Percentiles rank a stretch among this genome's conserved stretches.
phyloP scores from a whole-genome alignment of 2,113 vertebrate species.

The Promerops cafer region DNA sequence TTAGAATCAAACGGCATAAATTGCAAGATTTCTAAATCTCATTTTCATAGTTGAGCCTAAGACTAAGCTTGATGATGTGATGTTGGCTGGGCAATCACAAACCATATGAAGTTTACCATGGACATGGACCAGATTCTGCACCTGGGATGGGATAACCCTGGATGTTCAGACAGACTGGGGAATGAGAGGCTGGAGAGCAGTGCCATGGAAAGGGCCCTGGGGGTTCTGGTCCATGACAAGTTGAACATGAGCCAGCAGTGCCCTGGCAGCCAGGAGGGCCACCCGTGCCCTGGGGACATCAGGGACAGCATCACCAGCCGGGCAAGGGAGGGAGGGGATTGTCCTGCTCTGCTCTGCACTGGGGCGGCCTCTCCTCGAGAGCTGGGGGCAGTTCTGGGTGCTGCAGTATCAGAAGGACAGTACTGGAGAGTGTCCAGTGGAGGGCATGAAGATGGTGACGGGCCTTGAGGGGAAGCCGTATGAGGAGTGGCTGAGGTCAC shows the following conservation, averaged over 20 bases:
- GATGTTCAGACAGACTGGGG: not conserved
- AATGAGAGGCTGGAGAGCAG: not conserved
- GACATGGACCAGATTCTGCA: not conserved
- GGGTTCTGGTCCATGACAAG: not conserved
- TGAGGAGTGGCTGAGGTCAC: not conserved
- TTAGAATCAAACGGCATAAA: not conserved
- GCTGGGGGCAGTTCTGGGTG: not conserved
- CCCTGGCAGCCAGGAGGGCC: not conserved
- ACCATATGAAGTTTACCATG: not conserved
- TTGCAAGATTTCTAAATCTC: not conserved
- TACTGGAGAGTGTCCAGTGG: accelerated
- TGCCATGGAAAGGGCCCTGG: not conserved
- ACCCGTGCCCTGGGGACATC: accelerated
- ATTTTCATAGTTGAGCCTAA: not conserved
- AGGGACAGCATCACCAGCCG: accelerated
- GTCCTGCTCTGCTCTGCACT: not conserved
- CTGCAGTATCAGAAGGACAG: not conserved
- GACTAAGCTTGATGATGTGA: not conserved
- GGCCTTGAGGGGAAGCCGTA: accelerated
- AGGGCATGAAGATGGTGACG: not conserved
- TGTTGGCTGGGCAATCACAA: not conserved
- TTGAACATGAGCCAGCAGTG: not conserved
- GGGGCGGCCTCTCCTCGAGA: not conserved
- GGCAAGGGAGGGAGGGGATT: not conserved
- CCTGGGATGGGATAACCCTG: accelerated